Base-by-base conservation (phyloP, 2,113 vertebrate species). In the Xyrauchen texanus region DNA sequence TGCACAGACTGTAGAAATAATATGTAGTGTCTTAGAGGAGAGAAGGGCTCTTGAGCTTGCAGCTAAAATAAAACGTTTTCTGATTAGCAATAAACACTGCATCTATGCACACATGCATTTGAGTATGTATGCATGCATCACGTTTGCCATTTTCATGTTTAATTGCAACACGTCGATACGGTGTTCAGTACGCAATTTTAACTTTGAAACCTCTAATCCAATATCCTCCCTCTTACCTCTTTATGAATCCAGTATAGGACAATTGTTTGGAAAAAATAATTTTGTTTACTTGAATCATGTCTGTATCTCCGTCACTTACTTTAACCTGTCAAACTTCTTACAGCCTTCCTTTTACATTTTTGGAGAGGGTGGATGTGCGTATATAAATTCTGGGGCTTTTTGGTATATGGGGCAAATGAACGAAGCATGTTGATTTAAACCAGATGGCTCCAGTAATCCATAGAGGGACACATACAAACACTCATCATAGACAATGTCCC, bases 351-450 rank as follows among this genome's bases (percentile, higher is more conserved):
- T 34, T 34, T 34, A 34, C 1, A 34, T 34, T 34, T 34, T 34
- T 34, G 21, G 21, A 34, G 21, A 34, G 21, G 21, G 3, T 34
- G 21, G 21, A 34, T 34, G 34, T 75, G 7, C 44, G 53, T 12
- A 6, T 45, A 46, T 21, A 4, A 52, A 49, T 64, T 63, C 12
- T 16, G 5, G 58, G n/a, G 15, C 53, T 65, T 81, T 62, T 69
- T 34, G 21, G 9, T 70, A 47, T 53, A 55, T 62, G 66, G 64
- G 57, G 76, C 55, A 15, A 62, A 11, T 52, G 21, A 61, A 34
- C 21, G 3, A 34, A 77, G 74, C 10, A 4, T 5, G 5, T 21
- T 45, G 62, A 77, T 72, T 67, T 72, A 51, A 71, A 72, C 61
- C 7, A 69, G 45, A 45, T 46, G 60, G 46, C 51, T 60, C 12